These are phyloP conservation scores for Crocallis elinguaria DNA, from an alignment of 2,888 invertebrate genomes.

Conservation along the genomic window DNA sequence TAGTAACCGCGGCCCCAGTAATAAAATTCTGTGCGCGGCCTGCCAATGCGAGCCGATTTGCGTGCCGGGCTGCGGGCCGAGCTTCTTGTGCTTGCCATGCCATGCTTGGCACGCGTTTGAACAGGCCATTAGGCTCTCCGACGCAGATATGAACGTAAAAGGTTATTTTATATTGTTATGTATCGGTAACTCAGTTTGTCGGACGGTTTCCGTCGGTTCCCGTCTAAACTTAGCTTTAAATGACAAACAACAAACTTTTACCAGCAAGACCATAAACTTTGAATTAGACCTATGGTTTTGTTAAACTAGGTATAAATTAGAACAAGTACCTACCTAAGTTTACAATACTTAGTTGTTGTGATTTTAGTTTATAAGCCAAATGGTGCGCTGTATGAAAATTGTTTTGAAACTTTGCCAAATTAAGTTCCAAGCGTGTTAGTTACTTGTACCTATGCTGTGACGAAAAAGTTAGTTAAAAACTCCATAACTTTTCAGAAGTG, in stretches of 20 bases:
- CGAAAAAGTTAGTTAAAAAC: not conserved
- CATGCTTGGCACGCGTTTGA: no score
- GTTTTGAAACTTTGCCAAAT: conserved; percentile 19
- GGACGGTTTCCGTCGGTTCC: conserved; percentile 38
- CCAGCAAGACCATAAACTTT: not conserved
- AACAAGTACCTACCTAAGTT: conserved; percentile 1
- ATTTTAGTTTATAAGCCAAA: not conserved
- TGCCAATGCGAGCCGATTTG: no score
- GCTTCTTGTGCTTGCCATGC: no score
- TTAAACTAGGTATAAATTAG: no score
- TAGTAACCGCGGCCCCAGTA: no score
- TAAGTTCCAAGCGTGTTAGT: conserved; percentile 5
- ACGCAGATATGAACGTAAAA: conserved; percentile 61
- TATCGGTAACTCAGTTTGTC: conserved; percentile 37
- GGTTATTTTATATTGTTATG: conserved; percentile 62
- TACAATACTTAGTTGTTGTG: not conserved
- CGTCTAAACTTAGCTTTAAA: conserved; percentile 15
- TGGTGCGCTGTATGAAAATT: not conserved
- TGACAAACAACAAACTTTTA: conserved; percentile 13
- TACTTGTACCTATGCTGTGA: not conserved
- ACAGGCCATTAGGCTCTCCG: conserved; percentile 32
- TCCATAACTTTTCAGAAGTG: conserved; percentile 25
- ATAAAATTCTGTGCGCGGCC: no score
- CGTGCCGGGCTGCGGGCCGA: no score
- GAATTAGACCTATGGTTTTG: no score